Conservation (phyloP, 1,140 invertebrate species). For the Pogonus chalceus region DNA sequence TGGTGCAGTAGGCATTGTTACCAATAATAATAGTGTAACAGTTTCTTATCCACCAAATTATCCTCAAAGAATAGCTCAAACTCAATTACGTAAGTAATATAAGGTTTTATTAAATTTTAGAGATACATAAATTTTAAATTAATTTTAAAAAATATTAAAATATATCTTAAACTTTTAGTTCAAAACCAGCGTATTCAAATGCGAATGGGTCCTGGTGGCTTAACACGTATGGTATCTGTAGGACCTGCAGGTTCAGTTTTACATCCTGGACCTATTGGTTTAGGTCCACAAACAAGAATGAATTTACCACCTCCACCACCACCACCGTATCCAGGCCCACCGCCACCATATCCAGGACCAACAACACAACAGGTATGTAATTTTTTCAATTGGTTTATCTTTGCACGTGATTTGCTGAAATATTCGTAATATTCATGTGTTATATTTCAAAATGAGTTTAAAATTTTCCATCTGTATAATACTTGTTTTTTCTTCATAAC, state of each 20-base stretch:
- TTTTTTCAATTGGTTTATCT: neutral
- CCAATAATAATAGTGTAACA: slow-evolving; percentile 50
- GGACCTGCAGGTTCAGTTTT: slow-evolving; percentile 23
- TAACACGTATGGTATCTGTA: slow-evolving; percentile 22
- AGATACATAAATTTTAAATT: neutral
- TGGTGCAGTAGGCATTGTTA: slow-evolving; percentile 53
- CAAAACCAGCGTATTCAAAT: slow-evolving; percentile 33
- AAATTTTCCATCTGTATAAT: too few species aligned
- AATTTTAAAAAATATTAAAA: neutral
- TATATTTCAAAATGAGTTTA: too few species aligned
- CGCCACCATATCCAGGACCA: slow-evolving; percentile 55
- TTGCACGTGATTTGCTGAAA: slow-evolving; percentile 34
- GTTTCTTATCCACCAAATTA: slow-evolving; percentile 47
- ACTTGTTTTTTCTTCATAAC: too few species aligned
- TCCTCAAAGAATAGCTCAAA: slow-evolving; percentile 25
- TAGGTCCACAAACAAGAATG: slow-evolving; percentile 12
- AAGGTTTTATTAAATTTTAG: neutral
- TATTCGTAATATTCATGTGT: too few species aligned
- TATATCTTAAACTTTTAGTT: slow-evolving; percentile 21
- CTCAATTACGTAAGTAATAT: slow-evolving; percentile 15
- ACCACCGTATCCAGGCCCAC: slow-evolving; percentile 51
- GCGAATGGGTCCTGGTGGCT: slow-evolving; percentile 21
- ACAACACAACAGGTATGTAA: slow-evolving; percentile 26
- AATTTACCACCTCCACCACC: slow-evolving; percentile 42
- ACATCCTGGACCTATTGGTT: slow-evolving; percentile 29